Percentiles rank a stretch among this genome's conserved stretches.
phyloP scores from a whole-genome alignment of 2,113 vertebrate genomes.

The Oryzias curvinotus region DNA sequence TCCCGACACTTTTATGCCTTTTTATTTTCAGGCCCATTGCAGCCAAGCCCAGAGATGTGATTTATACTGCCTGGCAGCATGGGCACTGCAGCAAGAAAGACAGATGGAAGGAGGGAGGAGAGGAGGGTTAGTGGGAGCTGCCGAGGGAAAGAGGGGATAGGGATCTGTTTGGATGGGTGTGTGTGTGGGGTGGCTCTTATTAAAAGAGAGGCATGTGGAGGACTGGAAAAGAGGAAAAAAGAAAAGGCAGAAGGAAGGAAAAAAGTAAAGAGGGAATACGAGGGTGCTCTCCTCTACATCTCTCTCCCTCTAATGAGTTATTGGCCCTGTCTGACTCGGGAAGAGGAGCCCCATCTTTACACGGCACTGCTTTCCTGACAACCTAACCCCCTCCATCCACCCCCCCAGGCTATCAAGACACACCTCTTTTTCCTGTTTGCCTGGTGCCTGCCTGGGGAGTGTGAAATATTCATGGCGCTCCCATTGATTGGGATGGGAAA shows the following conservation, averaged over 20 bases:
- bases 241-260: constrained; percentile 11
- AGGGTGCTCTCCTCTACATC: constrained; percentile 48
- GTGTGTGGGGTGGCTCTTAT: constrained; percentile 19
- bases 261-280: constrained; percentile 25
- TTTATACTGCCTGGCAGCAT: constrained; percentile 78
- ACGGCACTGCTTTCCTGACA: constrained; percentile 67
- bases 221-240: constrained; percentile 32
- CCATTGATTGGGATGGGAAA: constrained; percentile 63
- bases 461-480: constrained; percentile 67
- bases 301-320: constrained; percentile 72
- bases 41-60: constrained; percentile 75
- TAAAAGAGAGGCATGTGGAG: constrained; percentile 48
- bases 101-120: constrained; percentile 64
- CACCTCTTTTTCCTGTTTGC: constrained; percentile 21
- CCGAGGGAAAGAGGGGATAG: constrained; percentile 41
- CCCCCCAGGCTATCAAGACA: constrained; percentile 39
- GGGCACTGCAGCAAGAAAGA: constrained; percentile 77
- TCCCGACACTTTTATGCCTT: constrained; percentile 79
- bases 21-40: constrained; percentile 80
- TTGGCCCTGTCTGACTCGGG: constrained; percentile 70
- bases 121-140: constrained; percentile 50
- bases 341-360: constrained; percentile 69
- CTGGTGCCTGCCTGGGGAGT: constrained; percentile 52
- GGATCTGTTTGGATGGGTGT: constrained; percentile 4
- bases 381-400: constrained; percentile 49